A percentile compares a stretch with the other conserved stretches of the same genome.
phyloP scores from a whole-genome alignment of 2,113 vertebrate genomes.

The Phaethon lepturus region DNA sequence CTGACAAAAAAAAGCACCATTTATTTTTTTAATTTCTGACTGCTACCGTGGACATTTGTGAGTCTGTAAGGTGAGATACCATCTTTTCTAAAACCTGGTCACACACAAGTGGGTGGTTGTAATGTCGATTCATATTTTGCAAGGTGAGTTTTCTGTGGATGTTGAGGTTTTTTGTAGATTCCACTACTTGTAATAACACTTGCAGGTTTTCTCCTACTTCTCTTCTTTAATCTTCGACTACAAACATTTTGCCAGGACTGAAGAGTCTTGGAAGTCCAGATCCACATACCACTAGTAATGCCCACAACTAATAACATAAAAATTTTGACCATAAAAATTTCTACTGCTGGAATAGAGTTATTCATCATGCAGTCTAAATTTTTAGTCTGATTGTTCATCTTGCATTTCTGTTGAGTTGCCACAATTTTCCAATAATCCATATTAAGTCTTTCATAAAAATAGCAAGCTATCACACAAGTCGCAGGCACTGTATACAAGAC shows the following conservation, averaged over 20 bases:
- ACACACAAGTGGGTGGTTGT: slow-evolving; percentile 90
- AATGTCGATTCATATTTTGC: slow-evolving; percentile 87
- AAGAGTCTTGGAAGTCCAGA: slow-evolving; percentile 97
- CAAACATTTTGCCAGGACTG: slow-evolving; percentile 97
- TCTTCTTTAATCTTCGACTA: slow-evolving; percentile 87
- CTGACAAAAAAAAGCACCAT: slow-evolving; percentile 16
- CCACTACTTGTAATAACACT: slow-evolving; percentile 86
- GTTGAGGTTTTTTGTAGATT: slow-evolving; percentile 91
- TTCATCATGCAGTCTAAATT: slow-evolving; percentile 87
- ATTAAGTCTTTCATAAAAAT: slow-evolving; percentile 95
- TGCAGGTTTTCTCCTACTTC: slow-evolving; percentile 87
- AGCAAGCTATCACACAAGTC: slow-evolving; percentile 96
- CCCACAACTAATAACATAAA: slow-evolving; percentile 97
- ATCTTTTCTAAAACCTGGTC: slow-evolving; percentile 41
- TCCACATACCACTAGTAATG: slow-evolving; percentile 97
- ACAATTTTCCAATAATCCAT: slow-evolving; percentile 91
- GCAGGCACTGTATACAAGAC: slow-evolving; percentile 95
- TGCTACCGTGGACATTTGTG: background rate
- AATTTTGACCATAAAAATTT: slow-evolving; percentile 97
- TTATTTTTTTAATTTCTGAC: slow-evolving; percentile 4
- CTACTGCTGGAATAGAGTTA: slow-evolving; percentile 90
- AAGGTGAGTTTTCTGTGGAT: slow-evolving; percentile 85
- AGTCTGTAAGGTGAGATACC: background rate
- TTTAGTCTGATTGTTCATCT: slow-evolving; percentile 74
- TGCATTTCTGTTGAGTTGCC: slow-evolving; percentile 84